Percentiles rank a stretch among this genome's conserved stretches.
Conservation (phyloP, 2,113 vertebrate species). For the Fregata magnificens region DNA sequence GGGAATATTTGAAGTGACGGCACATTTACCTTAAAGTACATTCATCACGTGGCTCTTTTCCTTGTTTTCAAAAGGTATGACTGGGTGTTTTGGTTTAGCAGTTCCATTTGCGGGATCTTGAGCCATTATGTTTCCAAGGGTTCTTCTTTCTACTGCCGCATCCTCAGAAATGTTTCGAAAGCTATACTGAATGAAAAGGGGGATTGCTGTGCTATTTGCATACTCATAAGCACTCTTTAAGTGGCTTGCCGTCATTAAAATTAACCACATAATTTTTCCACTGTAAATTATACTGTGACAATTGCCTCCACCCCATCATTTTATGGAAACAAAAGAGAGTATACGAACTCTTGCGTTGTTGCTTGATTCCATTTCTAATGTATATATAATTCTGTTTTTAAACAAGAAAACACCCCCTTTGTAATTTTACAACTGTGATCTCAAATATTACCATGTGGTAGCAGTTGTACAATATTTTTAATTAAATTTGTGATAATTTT, state of each 20-base stretch:
- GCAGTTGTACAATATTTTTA: background rate
- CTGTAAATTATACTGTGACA: background rate
- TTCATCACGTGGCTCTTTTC: background rate
- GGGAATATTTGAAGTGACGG: conserved; percentile 1
- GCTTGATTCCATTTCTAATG: background rate
- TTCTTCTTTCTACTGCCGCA: background rate
- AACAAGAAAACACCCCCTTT: background rate
- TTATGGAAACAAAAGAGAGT: background rate
- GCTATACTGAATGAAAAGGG: background rate
- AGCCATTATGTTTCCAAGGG: background rate
- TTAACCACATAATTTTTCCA: background rate
- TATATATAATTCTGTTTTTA: background rate
- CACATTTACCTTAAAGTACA: conserved; percentile 11
- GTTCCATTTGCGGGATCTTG: background rate
- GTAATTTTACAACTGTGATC: background rate
- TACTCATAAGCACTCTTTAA: background rate
- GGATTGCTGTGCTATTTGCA: background rate
- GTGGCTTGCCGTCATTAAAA: background rate
- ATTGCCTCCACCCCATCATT: background rate
- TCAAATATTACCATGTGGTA: background rate
- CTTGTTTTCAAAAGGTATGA: background rate
- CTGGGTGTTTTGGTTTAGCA: background rate
- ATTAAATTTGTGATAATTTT: background rate
- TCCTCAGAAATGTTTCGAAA: background rate
- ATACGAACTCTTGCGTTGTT: background rate